These are phyloP conservation scores for Leucoraja erinaceus DNA, from an alignment of 2,113 vertebrate species.

Conservation along the genomic window DNA sequence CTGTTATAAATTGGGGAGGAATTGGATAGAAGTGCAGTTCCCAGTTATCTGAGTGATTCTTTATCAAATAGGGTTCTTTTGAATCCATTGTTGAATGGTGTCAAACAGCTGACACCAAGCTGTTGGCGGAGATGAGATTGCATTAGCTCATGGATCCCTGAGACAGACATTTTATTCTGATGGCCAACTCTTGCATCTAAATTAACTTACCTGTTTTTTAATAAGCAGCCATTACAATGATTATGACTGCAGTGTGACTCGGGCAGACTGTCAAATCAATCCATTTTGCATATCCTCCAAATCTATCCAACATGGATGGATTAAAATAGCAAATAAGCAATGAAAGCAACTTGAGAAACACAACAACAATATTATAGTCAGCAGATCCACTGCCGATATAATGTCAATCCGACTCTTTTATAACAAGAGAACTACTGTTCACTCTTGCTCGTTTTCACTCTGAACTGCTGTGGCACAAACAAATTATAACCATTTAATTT, in stretches of 20 bases:
- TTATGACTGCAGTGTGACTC: background rate
- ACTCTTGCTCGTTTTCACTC: background rate
- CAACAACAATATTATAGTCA: background rate
- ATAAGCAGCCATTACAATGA: background rate
- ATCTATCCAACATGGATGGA: background rate
- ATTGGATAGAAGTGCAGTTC: too few species aligned
- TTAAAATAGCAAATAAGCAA: background rate
- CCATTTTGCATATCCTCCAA: background rate
- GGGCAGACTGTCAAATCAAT: background rate
- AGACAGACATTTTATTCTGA: background rate
- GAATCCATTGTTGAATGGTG: background rate
- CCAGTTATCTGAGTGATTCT: background rate
- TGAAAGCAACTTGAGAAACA: background rate
- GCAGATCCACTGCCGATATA: background rate
- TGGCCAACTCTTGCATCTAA: background rate
- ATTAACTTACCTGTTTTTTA: background rate
- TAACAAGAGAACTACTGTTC: background rate
- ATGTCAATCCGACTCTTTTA: background rate
- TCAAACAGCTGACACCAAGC: background rate
- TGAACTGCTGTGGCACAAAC: background rate
- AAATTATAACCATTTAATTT: constrained; percentile 10
- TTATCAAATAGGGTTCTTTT: background rate
- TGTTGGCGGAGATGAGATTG: background rate
- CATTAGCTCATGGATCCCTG: background rate
- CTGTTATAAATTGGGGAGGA: too few species aligned